A percentile compares a stretch with the other conserved stretches of the same genome.
These are phyloP conservation scores for Cantharis rustica DNA, from an alignment of 2,888 invertebrate genomes.

Conservation along the genomic window DNA sequence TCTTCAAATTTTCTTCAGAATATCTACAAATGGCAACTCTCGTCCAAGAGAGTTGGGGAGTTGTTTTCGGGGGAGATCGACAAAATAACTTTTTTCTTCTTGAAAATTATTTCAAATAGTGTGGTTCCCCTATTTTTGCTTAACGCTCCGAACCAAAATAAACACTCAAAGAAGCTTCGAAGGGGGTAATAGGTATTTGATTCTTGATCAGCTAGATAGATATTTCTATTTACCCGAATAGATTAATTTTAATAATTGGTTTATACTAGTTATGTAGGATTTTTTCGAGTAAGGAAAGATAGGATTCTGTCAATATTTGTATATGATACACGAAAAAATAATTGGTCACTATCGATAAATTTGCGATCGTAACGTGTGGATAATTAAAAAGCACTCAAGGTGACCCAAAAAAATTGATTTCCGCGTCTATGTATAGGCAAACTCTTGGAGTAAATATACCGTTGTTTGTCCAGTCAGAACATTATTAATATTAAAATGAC, in stretches of 20 bases:
- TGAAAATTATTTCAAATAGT: too few species aligned
- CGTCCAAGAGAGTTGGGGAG: too few species aligned
- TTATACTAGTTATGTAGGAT: background rate
- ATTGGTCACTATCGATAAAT: background rate
- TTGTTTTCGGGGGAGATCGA: too few species aligned
- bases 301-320: background rate
- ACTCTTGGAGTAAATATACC: background rate
- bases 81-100: too few species aligned
- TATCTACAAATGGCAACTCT: too few species aligned
- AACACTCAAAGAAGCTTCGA: too few species aligned
- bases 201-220: too few species aligned
- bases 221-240: too few species aligned
- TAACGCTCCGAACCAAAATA: too few species aligned
- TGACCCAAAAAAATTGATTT: slow-evolving; percentile 34
- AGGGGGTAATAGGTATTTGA: too few species aligned
- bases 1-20: too few species aligned
- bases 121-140: too few species aligned
- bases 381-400: slow-evolving; percentile 22
- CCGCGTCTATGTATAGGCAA: slow-evolving; percentile 24
- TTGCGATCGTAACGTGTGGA: background rate
- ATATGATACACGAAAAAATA: background rate
- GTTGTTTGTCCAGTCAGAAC: slow-evolving; percentile 22
- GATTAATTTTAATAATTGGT: background rate
- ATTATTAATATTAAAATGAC: slow-evolving; percentile 32
- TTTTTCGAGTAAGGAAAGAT: background rate